These are phyloP conservation scores for Amphipoea oculea DNA, from an alignment of 2,888 invertebrate genomes.

Conservation along the genomic window DNA sequence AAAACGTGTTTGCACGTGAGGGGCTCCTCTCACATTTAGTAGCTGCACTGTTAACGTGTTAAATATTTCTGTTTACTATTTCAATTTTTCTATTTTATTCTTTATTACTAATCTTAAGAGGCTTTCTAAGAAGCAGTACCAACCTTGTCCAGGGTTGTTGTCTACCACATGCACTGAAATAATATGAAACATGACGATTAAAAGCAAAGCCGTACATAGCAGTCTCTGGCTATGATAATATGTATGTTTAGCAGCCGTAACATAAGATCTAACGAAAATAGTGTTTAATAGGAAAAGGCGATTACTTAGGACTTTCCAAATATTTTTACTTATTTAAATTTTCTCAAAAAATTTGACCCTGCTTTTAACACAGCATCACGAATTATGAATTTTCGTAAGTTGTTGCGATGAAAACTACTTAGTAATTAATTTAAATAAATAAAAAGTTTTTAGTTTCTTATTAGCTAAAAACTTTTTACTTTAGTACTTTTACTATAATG, in stretches of 20 bases:
- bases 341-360: not conserved
- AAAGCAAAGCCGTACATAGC: slow-evolving; percentile 34
- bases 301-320: not conserved
- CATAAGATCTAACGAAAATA: slow-evolving; percentile 24
- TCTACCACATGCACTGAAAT: slow-evolving; percentile 49
- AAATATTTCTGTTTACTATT: not conserved
- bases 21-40: too few species aligned
- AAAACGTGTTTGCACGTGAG: too few species aligned
- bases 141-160: slow-evolving; percentile 30
- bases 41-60: too few species aligned
- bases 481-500: not conserved
- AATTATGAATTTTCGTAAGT: not conserved
- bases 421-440: not conserved
- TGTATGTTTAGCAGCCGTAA: not conserved
- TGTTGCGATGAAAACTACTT: not conserved
- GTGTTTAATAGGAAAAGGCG: not conserved
- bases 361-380: not conserved
- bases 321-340: not conserved
- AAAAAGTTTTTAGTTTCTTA: not conserved
- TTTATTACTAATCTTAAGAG: not conserved
- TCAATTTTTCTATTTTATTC: not conserved
- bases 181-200: slow-evolving; percentile 39
- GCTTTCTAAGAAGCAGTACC: slow-evolving; percentile 9
- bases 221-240: slow-evolving; percentile 16
- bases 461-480: too few species aligned